Evolutionary conservation across 2,888 invertebrate genomes (phyloP).

Genomic region (Coenonympha arcania): DNA sequence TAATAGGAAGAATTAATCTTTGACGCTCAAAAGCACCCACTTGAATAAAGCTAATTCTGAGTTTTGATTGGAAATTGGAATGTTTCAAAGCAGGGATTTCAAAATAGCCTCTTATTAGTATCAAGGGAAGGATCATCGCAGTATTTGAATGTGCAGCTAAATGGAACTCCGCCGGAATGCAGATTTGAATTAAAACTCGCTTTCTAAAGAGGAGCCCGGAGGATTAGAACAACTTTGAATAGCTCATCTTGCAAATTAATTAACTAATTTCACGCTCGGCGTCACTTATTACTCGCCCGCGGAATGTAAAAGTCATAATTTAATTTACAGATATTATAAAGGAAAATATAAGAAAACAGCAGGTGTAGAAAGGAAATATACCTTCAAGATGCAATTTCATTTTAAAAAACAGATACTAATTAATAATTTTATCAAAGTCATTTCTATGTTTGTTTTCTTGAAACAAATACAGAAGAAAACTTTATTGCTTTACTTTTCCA

Average conservation of each 20-base stretch:
- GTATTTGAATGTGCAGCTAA: conserved; percentile 53
- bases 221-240: conserved; percentile 50
- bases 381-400: too few relatives aligned
- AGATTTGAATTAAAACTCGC: conserved; percentile 60
- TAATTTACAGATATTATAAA: background rate
- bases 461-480: too few relatives aligned
- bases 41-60: too few relatives aligned
- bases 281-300: conserved; percentile 17
- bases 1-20: background rate
- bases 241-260: conserved; percentile 46
- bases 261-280: conserved; percentile 48
- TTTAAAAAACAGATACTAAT: too few relatives aligned
- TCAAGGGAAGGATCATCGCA: conserved; percentile 46
- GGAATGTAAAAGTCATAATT: conserved; percentile 5
- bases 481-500: too few relatives aligned
- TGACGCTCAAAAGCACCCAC: background rate
- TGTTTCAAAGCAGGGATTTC: background rate
- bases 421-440: too few relatives aligned
- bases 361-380: too few relatives aligned
- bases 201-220: conserved; percentile 48
- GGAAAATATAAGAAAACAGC: background rate
- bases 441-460: too few relatives aligned
- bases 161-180: conserved; percentile 45
- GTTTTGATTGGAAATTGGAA: too few relatives aligned
- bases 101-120: conserved; percentile 55